Evolutionary conservation across 2,113 vertebrate species (phyloP), one percentile per base, ranked within the genome.

Genomic region (Mohoua ochrocephala): DNA sequence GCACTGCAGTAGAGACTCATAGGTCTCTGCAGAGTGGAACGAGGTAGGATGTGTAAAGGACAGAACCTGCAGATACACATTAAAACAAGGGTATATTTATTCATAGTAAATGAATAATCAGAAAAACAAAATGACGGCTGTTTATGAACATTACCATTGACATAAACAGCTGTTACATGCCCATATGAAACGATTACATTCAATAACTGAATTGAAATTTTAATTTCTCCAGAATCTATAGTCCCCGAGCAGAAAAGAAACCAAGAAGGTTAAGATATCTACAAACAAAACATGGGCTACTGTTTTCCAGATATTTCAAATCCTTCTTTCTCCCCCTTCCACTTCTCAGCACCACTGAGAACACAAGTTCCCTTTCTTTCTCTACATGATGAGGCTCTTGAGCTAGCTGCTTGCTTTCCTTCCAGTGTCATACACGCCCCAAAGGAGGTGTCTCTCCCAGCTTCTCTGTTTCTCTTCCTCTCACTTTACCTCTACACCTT

Each of bases 11-110:
- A 99, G 98, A 95, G 99, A 99, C 98, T 99, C 99, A 53, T 99
- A 99, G 2, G 99, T 99, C 98, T 99, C 99, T 87, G 99, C 98
- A 74, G 99, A 99, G 98, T 99, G 99, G 98, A 99, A 99, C 60
- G 99, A 99, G 97, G 99, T 99, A 97, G 99, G 99, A 97, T 99
- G 99, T 63, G 99, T 99, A 98, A 99, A 99, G 80, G 99, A 99
- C 96, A 99, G 98, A 97, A 99, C 99, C 99, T 99, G 85, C 17
- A 95, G 70, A 73, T 24, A 74, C 20, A 96, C 44, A 95, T 16
- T 69, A 76, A 87, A 91, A 90, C 10, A 83, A 90, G 94, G 22
- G n/a, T 52, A 5, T 54, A 65, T 57, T 94, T 77, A 87, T 52
- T 65, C 39, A 88, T 0, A 33, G 42, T 70, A 73, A 92, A 44